Evolutionary conservation across 2,888 invertebrate genomes (phyloP), one percentile per base, ranked within the genome.

Genomic region (Pheosia gnoma): DNA sequence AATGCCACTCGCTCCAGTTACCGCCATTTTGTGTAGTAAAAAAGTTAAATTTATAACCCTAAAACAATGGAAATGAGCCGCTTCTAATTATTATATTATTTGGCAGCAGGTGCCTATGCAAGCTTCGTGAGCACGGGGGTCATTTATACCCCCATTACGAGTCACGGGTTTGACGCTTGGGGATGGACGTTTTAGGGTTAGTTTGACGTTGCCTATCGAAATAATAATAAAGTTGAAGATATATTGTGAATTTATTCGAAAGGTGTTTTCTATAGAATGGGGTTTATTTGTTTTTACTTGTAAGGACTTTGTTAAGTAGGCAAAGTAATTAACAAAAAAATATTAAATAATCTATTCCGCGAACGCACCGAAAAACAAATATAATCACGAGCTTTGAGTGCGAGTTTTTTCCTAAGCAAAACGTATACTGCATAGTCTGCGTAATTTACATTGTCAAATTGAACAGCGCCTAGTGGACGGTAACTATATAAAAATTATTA

Each of bases 141-240:
- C 85, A 86, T 86, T 86, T 87, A 86, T 88, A 86, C 80, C 73
- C 79, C 80, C 81, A 88, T 88, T 87, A 86, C 84, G 85, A 86
- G 85, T 85, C 79, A 86, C 82, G 85, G 83, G 78, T 73, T 71
- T 60, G 75, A 75, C 73, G 72, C 77, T 75, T 77, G 80, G 78
- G 67, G 71, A 67, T 65, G 67, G 71, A 69, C 75, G 70, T 72
- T 75, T 69, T 72, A 71, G 79, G 81, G 75, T 76, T 78, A 75
- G 75, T 66, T 70, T 39, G 54, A 65, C 45, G 57, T 60, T 60
- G 41, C 11, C 41, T 13, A 43, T 38, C n/a, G 52, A 58, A 57
- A 58, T 59, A 36, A 54, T 43, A 39, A 54, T 43, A 39, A 43
- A 43, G 1, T 54, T 54, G 11, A 10, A 54, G n/a, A 38, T 3